Evolutionary conservation across 2,797 vertebrate species (phyloP), one percentile per base, ranked within the genome.

Genomic region (Notolepis coatsorum): DNA sequence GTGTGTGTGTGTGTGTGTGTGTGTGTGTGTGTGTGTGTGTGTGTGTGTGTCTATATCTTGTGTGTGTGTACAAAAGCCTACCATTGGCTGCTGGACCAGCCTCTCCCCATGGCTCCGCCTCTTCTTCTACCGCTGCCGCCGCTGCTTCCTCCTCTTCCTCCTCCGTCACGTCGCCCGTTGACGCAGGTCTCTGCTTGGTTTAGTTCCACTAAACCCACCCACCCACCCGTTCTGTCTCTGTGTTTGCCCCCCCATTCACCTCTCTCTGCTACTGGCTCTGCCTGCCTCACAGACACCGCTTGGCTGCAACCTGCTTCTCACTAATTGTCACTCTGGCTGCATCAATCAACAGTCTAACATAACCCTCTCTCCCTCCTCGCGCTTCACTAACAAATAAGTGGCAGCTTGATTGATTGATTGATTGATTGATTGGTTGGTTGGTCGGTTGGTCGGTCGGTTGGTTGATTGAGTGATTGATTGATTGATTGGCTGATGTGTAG

Each of bases 101-200:
- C 86, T 90, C 88, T 55, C 81, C 87, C 81, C 87, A 86, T 88
- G 88, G 84, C 89, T 85, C 88, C 62, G 74, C 85, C 72, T 73
- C 88, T 81, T 75, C 84, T 50, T 28, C 47, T 68, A 84, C 79
- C 84, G 87, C 74, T 7, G 82, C 75, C 77, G 86, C 85, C 8
- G 79, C 85, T 81, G 79, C 89, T 61, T 84, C 89, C 67, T 87
- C 89, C 71, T 80, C 84, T 57, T 91, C 88, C 60, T 88, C 88
- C 68, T 87, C 86, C 78, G 87, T 86, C 81, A 87, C 87, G 71
- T 90, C 88, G 79, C 86, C 89, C 84, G 88, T 85, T 79, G 71
- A 91, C 20, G 82, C 89, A 92, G 91, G 91, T 92, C 82, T 91
- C 65, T 89, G 84, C 88, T 90, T 74, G 81, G 88, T 91, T 91